Evolutionary conservation across 2,888 invertebrate genomes (phyloP).

Genomic region (Tetrapedia diversipes): DNA sequence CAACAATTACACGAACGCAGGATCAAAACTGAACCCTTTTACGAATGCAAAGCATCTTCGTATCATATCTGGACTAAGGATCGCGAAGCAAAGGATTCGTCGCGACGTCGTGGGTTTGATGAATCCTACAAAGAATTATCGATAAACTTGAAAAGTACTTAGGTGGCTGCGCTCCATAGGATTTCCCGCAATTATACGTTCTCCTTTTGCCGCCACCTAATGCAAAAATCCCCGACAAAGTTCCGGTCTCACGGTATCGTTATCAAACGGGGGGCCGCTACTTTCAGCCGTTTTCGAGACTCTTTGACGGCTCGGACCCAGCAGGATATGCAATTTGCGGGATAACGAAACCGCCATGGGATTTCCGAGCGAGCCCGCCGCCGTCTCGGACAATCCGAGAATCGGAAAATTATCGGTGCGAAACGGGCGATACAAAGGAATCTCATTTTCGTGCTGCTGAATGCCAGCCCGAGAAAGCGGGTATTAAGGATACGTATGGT

Average conservation of each 20-base stretch:
- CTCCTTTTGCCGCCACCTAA: neutral
- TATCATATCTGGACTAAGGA: too few relatives aligned
- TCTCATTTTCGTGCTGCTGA: conserved; percentile 40
- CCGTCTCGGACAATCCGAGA: conserved; percentile 37
- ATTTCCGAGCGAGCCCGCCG: conserved; percentile 4
- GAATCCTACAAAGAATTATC: too few relatives aligned
- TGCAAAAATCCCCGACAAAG: neutral
- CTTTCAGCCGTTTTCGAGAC: neutral
- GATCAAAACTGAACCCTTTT: too few relatives aligned
- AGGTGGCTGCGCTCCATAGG: too few relatives aligned
- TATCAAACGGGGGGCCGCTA: neutral
- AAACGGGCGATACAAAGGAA: conserved; percentile 43
- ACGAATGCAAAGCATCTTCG: too few relatives aligned
- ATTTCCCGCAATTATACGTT: too few relatives aligned
- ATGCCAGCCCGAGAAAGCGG: conserved; percentile 17
- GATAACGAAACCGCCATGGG: conserved; percentile 25
- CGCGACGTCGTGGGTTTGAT: too few relatives aligned
- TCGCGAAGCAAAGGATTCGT: too few relatives aligned
- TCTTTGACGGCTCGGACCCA: neutral
- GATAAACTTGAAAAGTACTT: too few relatives aligned
- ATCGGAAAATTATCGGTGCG: conserved; percentile 43
- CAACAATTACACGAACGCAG: too few relatives aligned
- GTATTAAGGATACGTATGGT: conserved; percentile 48
- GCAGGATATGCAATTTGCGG: neutral
- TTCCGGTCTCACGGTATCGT: neutral